Evolutionary conservation across 2,113 vertebrate species (phyloP).

Genomic region (Nesogale talazaci): DNA sequence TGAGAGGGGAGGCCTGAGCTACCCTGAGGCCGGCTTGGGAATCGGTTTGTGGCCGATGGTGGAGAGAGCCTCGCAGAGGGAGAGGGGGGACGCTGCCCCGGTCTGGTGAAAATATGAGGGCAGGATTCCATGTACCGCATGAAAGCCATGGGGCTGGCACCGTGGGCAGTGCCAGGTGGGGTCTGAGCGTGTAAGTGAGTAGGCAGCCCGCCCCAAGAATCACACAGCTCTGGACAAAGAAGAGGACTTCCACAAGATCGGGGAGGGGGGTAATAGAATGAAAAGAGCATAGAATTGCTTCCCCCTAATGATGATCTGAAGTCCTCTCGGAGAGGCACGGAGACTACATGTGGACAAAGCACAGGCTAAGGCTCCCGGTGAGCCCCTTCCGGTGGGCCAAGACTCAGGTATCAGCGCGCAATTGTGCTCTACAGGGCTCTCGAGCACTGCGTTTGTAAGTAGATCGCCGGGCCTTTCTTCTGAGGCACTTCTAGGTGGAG

Average conservation of each 20-base stretch:
- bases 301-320: too few species aligned
- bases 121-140: background rate
- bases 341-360: background rate
- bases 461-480: background rate
- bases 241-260: too few species aligned
- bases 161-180: background rate
- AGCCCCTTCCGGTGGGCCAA: background rate
- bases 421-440: background rate
- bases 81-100: slow-evolving; percentile 47
- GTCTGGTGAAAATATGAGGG: background rate
- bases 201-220: background rate
- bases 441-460: background rate
- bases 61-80: background rate
- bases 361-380: fast-evolving
- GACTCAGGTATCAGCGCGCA: background rate
- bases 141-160: background rate
- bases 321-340: too few species aligned
- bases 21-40: slow-evolving; percentile 44
- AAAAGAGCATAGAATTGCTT: too few species aligned
- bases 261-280: too few species aligned
- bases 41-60: slow-evolving; percentile 8
- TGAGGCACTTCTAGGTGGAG: background rate
- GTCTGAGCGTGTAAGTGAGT: fast-evolving
- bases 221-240: background rate
- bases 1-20: background rate